Base-by-base conservation (phyloP, 2,797 vertebrate genomes). In the Arremon brunneinucha region DNA sequence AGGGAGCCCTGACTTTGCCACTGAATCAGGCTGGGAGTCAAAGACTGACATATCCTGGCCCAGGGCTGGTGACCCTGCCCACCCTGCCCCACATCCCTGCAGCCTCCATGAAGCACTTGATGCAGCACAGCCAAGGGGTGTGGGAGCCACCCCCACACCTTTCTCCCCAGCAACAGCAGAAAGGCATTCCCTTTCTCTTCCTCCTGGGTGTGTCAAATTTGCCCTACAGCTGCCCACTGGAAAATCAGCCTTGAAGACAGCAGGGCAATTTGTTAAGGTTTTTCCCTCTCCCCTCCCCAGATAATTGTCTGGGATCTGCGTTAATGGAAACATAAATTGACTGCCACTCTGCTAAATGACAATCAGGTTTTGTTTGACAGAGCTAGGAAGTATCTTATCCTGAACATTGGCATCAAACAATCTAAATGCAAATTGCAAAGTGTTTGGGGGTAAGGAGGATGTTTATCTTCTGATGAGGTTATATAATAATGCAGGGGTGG, bases 341-440 rank as follows among this genome's bases (percentile, higher is more conserved):
- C 96, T 93, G 96, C 97, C 95, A 94, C 86, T 74, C 93, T 94
- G 96, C 96, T 97, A 98, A 98, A 98, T 98, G 98, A 98, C 98
- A 98, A 97, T 97, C 97, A 95, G 98, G 98, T 98, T 98, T 98
- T 97, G 97, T 94, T 94, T 95, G 91, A 97, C 43, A 96, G 93
- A 95, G 94, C 87, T 47, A 81, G 94, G 94, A 97, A 96, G 96
- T 96, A 71, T 95, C 93, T 96, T 96, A 94, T 97, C 90, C 95
- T 87, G 94, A 96, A 84, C 86, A 67, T 72, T 87, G 86, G 94
- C 95, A 94, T 88, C 35, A 35, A 97, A 98, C 97, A 98, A 98
- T 98, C 98, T 98, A 98, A 98, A 98, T 98, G 98, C 98, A 98
- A 98, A 98, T 98, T 95, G 91, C 82, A 96, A 94, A 97, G 97